Base-by-base conservation (phyloP, 2,888 invertebrate genomes). In the Callosobruchus maculatus region DNA sequence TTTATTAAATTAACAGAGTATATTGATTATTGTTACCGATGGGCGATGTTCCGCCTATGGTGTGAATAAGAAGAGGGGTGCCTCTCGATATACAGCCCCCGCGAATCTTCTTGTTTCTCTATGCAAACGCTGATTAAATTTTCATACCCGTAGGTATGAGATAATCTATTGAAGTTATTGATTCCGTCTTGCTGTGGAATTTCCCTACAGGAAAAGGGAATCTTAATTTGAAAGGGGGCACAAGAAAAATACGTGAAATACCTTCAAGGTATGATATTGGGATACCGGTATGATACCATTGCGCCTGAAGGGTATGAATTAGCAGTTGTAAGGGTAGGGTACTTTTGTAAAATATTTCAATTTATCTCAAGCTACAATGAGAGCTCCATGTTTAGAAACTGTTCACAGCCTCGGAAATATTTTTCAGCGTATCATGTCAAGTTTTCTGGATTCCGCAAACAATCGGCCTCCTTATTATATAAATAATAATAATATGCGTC, bases 71-170 rank as follows among this genome's bases (percentile, higher is more conserved):
- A 49, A 49, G 49, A 18, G 49, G 49, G 49, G 49, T 49, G 49
- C 1, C 18, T n/a, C n/a, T 49, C 49, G 49, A 49, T 13, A 18
- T 49, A 49, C 1, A 77, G 80, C 78, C 81, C 78, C 78, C 80
- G 80, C 81, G 81, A 80, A 81, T 77, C 81, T 81, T 82, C 81
- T 81, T 81, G 81, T 82, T 83, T 81, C 81, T 83, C 82, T 82
- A 83, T 83, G 83, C 83, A 82, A 82, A 83, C 81, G 80, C 81
- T 83, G 83, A 83, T 83, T 83, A 83, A 83, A 83, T 83, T 83
- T 83, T 83, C 82, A 83, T 83, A 81, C 82, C 82, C 78, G 74
- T 82, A 82, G 82, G 82, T 83, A 82, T 78, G 79, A 82, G 81
- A 82, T 83, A 79, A 83, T 82, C 83, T 83, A 82, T 82, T 81